A percentile compares a stretch with the other conserved stretches of the same genome.
These are phyloP conservation scores for Pseudochromis fuscus DNA, from an alignment of 2,797 vertebrate genomes.

Conservation along the genomic window DNA sequence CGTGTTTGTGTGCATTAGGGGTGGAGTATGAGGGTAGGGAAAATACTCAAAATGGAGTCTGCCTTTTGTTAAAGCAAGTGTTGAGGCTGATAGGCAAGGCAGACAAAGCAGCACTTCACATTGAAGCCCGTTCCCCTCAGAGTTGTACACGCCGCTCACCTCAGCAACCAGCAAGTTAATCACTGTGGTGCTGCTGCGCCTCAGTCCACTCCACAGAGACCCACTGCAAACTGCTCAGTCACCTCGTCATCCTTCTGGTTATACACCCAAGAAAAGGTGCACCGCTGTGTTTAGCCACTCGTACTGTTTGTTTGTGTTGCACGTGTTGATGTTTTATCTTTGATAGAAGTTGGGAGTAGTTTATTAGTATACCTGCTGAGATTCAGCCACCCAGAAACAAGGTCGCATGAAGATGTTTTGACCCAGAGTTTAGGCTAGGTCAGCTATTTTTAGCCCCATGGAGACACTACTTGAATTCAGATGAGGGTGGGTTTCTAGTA, in stretches of 20 bases:
- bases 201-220: conserved; percentile 58
- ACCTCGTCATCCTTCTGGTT: conserved; percentile 32
- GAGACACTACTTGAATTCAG: conserved; percentile 13
- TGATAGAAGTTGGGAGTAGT: conserved; percentile 28
- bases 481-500: conserved; percentile 11
- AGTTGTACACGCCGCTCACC: conserved; percentile 55
- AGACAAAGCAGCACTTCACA: conserved; percentile 44
- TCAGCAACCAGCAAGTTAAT: conserved; percentile 71
- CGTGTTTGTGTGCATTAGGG: conserved; percentile 66
- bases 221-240: conserved; percentile 44
- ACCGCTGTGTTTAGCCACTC: conserved; percentile 12
- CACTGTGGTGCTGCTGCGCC: conserved; percentile 62
- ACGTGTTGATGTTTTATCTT: conserved; percentile 41
- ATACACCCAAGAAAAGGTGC: conserved; percentile 4
- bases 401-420: conserved; percentile 54
- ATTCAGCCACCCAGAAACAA: conserved; percentile 46
- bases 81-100: conserved; percentile 24
- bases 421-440: conserved; percentile 23
- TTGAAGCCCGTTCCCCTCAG: conserved; percentile 44
- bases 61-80: conserved; percentile 47
- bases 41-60: conserved; percentile 78
- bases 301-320: conserved; percentile 43
- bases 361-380: conserved; percentile 55
- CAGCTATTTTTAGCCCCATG: conserved; percentile 41
- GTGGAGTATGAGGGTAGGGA: conserved; percentile 69